Conservation (phyloP, 2,113 vertebrate genomes). For the Empidonax alnorum region DNA sequence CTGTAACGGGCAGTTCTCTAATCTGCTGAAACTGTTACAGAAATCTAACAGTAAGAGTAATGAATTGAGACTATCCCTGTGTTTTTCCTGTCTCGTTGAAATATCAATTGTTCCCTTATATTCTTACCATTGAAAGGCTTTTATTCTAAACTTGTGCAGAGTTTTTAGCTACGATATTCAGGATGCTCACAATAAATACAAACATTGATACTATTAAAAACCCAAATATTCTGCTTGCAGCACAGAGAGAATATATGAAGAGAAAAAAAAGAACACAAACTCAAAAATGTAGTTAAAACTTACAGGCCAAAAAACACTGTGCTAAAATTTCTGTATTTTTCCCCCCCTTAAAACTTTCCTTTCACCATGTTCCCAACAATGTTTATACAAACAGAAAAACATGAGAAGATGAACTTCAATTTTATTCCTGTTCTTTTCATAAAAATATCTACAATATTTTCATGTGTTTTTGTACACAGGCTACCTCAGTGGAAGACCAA, state of each 20-base stretch:
- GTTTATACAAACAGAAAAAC: not conserved
- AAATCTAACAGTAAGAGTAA: not conserved
- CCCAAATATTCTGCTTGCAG: not conserved
- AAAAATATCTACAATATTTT: not conserved
- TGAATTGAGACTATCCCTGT: not conserved
- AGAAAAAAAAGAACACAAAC: not conserved
- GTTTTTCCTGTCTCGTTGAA: not conserved
- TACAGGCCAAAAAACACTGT: not conserved
- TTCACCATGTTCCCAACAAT: rapidly evolving
- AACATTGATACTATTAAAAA: not conserved
- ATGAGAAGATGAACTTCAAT: not conserved
- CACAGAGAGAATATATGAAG: not conserved
- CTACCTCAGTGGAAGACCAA: not conserved
- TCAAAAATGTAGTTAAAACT: not conserved
- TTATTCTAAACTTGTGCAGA: not conserved
- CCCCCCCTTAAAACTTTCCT: not conserved
- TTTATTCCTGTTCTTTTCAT: not conserved
- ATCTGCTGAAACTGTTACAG: not conserved
- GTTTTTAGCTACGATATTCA: not conserved
- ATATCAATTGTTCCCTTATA: not conserved
- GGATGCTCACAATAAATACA: not conserved
- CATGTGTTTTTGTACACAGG: not conserved
- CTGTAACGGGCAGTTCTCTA: not conserved
- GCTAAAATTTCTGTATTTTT: not conserved
- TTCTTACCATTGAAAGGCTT: not conserved